These are phyloP conservation scores for Chaetops frenatus DNA, from an alignment of 2,113 vertebrate genomes.

Conservation along the genomic window DNA sequence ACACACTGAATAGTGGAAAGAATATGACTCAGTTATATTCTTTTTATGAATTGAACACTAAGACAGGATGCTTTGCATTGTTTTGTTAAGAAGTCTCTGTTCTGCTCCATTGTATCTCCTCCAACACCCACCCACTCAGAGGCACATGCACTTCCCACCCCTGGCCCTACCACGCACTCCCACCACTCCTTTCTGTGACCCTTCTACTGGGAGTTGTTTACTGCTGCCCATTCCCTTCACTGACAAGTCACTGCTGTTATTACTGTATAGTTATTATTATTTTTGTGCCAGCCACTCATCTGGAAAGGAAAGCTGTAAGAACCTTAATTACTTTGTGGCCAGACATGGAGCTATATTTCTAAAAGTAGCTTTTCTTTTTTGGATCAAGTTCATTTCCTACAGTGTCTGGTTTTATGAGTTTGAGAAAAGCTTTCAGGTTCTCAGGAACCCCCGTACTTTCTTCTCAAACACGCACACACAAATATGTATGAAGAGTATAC, in stretches of 20 bases:
- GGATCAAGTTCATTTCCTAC: constrained; percentile 51
- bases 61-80: not conserved
- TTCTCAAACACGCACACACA: not conserved
- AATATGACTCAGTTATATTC: constrained; percentile 32
- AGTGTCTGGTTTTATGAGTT: constrained; percentile 48
- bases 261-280: constrained; percentile 56
- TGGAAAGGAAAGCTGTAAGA: constrained; percentile 58
- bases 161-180: not conserved
- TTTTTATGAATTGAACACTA: constrained; percentile 43
- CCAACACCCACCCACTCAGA: not conserved
- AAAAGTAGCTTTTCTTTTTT: constrained; percentile 63
- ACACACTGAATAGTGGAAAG: constrained; percentile 18
- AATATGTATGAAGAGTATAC: not conserved
- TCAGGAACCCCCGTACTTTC: not conserved
- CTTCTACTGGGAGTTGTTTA: constrained; percentile 26
- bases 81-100: not conserved
- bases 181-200: not conserved
- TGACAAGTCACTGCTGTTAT: constrained; percentile 37
- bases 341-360: constrained; percentile 45
- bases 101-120: not conserved
- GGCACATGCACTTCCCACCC: not conserved
- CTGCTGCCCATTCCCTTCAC: constrained; percentile 19
- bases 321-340: constrained; percentile 64
- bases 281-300: constrained; percentile 55
- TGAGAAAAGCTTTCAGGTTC: constrained; percentile 26